Evolutionary conservation across 2,797 vertebrate species (phyloP).

Genomic region (Gymnoscopelus braueri): DNA sequence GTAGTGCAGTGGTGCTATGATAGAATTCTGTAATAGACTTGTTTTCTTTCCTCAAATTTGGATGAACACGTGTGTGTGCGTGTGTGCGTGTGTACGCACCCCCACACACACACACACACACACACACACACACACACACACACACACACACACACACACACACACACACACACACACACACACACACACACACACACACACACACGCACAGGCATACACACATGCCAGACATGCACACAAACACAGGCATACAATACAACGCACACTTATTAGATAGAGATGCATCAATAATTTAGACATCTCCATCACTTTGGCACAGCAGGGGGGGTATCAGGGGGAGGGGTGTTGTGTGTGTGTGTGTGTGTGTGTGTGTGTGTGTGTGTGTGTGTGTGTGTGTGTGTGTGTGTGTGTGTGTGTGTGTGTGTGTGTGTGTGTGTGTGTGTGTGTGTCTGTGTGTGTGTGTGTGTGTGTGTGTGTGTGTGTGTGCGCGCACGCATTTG

Average conservation of each 20-base stretch:
- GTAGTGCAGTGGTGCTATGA: no score
- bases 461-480: slow-evolving; percentile 1
- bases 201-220: slow-evolving; percentile 10
- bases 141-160: no score
- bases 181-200: slow-evolving; percentile 27
- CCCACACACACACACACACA: no score
- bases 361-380: slow-evolving; percentile 1
- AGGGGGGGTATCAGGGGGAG: slow-evolving; percentile 20
- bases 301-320: slow-evolving; percentile 68
- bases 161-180: background rate
- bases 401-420: slow-evolving; percentile 29
- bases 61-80: no score
- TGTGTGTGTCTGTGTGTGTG: slow-evolving; percentile 23
- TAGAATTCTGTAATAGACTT: no score
- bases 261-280: slow-evolving; percentile 63
- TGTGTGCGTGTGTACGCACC: no score
- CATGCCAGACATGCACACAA: slow-evolving; percentile 26
- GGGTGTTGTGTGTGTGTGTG: background rate
- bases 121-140: no score
- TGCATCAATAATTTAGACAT: slow-evolving; percentile 76
- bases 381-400: background rate
- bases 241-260: slow-evolving; percentile 21
- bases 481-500: no score
- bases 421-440: slow-evolving; percentile 26
- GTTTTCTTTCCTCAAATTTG: no score